A percentile compares a stretch with the other conserved stretches of the same genome.
These are phyloP conservation scores for Stenichneumon culpator DNA, from an alignment of 2,888 invertebrate genomes.

Conservation along the genomic window DNA sequence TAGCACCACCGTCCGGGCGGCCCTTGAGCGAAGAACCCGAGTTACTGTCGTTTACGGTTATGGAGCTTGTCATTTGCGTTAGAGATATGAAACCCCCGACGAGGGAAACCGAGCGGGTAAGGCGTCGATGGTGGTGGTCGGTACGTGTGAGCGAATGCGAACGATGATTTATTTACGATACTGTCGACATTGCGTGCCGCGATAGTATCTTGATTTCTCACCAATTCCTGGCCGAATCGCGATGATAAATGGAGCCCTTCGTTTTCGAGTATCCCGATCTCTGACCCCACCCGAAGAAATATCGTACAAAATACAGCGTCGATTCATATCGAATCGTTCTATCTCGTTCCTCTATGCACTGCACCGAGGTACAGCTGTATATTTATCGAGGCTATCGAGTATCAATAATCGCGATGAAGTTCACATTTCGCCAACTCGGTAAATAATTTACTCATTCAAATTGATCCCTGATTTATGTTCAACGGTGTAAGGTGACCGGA, in stretches of 20 bases:
- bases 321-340: conserved; percentile 20
- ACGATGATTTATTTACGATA: conserved; percentile 61
- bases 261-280: neutral
- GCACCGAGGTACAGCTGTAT: neutral
- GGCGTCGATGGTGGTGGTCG: conserved; percentile 33
- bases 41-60: conserved; percentile 56
- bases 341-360: neutral
- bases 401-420: neutral
- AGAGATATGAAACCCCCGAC: conserved; percentile 45
- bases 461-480: neutral
- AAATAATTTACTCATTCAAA: neutral
- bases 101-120: conserved; percentile 55
- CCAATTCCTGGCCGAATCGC: conserved; percentile 47
- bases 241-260: conserved; percentile 56
- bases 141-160: conserved; percentile 32
- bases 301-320: conserved; percentile 4
- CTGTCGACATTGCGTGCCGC: conserved; percentile 42
- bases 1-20: conserved; percentile 1
- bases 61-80: conserved; percentile 59
- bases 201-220: conserved; percentile 63
- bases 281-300: neutral
- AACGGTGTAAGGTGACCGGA: neutral
- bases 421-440: neutral
- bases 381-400: neutral
- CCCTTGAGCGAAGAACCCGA: conserved; percentile 34